Conservation (phyloP, 2,113 vertebrate species). For the Bucco capensis region DNA sequence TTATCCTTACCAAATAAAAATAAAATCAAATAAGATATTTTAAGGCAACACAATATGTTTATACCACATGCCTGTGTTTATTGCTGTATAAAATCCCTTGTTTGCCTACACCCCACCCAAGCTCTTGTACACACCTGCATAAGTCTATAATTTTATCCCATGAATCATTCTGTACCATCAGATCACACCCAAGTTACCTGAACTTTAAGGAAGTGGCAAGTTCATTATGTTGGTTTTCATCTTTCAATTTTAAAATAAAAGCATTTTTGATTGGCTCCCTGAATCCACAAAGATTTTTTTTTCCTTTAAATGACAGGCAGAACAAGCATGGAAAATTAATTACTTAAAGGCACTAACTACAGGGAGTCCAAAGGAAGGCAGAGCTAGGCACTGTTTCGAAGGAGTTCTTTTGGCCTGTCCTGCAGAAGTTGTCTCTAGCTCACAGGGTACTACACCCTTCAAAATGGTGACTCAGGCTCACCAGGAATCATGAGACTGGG, state of each 20-base stretch:
- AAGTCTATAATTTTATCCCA: conserved; percentile 73
- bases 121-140: conserved; percentile 73
- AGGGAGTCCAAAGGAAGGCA: neutral
- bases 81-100: conserved; percentile 53
- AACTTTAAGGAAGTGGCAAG: conserved; percentile 65
- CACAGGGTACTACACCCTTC: neutral
- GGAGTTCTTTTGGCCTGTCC: neutral
- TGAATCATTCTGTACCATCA: conserved; percentile 73
- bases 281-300: conserved; percentile 22
- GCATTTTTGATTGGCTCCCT: conserved; percentile 56
- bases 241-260: conserved; percentile 51
- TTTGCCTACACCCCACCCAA: conserved; percentile 66
- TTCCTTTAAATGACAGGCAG: neutral
- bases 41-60: conserved; percentile 24
- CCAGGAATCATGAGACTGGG: neutral
- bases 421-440: neutral
- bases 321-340: conserved; percentile 26
- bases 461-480: neutral
- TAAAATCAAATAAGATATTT: neutral
- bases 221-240: conserved; percentile 59
- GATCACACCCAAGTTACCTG: conserved; percentile 76
- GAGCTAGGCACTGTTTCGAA: neutral
- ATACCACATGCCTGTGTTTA: conserved; percentile 49
- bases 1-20: conserved; percentile 46
- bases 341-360: conserved; percentile 18